Conservation (phyloP, 2,888 invertebrate species). For the Folsomia candida region DNA sequence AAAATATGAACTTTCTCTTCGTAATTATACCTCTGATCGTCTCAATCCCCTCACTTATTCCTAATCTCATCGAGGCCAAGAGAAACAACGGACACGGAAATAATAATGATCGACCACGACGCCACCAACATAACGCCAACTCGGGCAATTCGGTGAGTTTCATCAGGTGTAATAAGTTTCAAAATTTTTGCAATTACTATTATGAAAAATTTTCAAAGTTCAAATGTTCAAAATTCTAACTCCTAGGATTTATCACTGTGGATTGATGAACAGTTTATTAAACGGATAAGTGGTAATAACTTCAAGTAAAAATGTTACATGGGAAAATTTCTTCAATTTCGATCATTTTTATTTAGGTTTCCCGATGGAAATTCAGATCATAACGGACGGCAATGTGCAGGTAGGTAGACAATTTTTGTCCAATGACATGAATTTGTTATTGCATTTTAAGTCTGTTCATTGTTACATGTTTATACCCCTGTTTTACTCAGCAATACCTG, state of each 20-base stretch:
- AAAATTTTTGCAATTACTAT: too few relatives aligned
- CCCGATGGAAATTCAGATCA: slow-evolving; percentile 85
- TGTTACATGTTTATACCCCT: too few relatives aligned
- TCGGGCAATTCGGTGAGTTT: background rate
- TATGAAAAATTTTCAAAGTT: too few relatives aligned
- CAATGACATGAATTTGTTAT: too few relatives aligned
- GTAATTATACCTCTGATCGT: slow-evolving; percentile 21
- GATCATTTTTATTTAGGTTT: slow-evolving; percentile 61
- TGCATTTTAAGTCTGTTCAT: too few relatives aligned
- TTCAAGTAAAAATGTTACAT: background rate
- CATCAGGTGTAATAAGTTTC: too few relatives aligned
- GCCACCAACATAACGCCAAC: background rate
- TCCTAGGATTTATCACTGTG: slow-evolving; percentile 62
- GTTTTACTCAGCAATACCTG: slow-evolving; percentile 79
- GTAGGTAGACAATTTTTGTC: too few relatives aligned
- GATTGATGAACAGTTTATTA: slow-evolving; percentile 88
- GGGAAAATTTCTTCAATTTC: background rate
- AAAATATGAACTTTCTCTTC: slow-evolving; percentile 36
- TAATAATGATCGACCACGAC: slow-evolving; percentile 11
- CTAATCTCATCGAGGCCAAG: background rate
- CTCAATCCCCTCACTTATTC: slow-evolving; percentile 21
- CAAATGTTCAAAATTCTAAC: too few relatives aligned
- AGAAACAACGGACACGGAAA: slow-evolving; percentile 15
- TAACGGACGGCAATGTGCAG: slow-evolving; percentile 81
- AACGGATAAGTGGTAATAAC: slow-evolving; percentile 78